These are phyloP conservation scores for Aurelia aurita DNA, from an alignment of 30 jellyfish, hydroid and myxozoan species.

Conservation along the genomic window DNA sequence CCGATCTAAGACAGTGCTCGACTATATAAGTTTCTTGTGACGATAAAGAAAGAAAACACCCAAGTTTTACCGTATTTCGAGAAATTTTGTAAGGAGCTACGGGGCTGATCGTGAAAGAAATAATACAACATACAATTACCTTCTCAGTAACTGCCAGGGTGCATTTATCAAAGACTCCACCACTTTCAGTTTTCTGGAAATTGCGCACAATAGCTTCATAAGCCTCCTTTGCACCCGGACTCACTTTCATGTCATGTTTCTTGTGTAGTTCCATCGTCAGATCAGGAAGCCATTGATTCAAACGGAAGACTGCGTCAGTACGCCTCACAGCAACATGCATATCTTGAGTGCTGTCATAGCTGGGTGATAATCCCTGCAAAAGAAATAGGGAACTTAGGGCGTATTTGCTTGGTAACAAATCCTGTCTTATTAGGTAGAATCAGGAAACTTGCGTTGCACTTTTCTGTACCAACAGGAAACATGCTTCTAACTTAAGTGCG, in stretches of 20 bases:
- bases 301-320: conserved; percentile 61
- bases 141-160: conserved; percentile 27
- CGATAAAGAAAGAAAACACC: no score
- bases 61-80: no score
- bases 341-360: conserved; percentile 15
- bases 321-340: conserved; percentile 70
- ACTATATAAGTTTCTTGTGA: no score
- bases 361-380: conserved; percentile 51
- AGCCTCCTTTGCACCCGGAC: conserved; percentile 60
- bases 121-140: conserved; percentile 1
- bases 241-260: conserved; percentile 51
- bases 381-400: background rate
- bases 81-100: no score
- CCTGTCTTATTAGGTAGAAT: no score
- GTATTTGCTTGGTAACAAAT: no score
- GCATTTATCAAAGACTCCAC: conserved; percentile 59
- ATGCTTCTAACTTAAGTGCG: no score
- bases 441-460: no score
- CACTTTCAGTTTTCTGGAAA: conserved; percentile 60
- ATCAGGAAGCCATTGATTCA: conserved; percentile 64
- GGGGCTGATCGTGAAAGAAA: no score
- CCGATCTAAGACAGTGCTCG: no score
- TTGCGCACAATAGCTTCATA: conserved; percentile 49
- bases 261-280: conserved; percentile 41
- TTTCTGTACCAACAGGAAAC: no score